Conservation (phyloP, 2,113 vertebrate genomes). For the Stigmatopora nigra region DNA sequence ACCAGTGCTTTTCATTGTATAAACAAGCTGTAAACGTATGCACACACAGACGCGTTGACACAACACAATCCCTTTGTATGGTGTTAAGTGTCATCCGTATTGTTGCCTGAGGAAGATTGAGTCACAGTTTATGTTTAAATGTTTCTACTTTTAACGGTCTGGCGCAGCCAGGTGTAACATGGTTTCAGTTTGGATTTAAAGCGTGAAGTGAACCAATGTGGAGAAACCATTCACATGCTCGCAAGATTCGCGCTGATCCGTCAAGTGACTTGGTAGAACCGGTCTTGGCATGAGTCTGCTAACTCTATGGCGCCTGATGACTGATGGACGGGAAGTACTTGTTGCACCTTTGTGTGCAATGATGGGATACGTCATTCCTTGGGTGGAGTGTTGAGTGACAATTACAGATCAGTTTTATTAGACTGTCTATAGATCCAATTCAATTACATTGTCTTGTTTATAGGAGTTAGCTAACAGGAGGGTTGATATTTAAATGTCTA, state of each 20-base stretch:
- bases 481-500: neutral
- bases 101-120: conserved; percentile 7
- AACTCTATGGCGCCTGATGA: neutral
- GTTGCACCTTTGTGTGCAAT: neutral
- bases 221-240: neutral
- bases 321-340: neutral
- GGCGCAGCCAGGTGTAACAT: conserved; percentile 30
- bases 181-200: conserved; percentile 53
- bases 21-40: neutral
- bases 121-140: conserved; percentile 13
- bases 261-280: conserved; percentile 21
- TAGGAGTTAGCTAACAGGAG: neutral
- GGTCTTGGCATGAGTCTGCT: conserved; percentile 21
- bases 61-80: neutral
- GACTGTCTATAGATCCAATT: neutral
- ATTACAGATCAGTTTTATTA: neutral
- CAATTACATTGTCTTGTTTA: neutral
- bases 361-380: neutral
- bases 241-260: neutral
- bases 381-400: neutral
- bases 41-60: neutral
- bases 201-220: conserved; percentile 17
- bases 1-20: neutral
- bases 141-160: conserved; percentile 26
- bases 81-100: neutral